phyloP scores from a whole-genome alignment of 2,113 vertebrate genomes.

The Butastur rufipennis region DNA sequence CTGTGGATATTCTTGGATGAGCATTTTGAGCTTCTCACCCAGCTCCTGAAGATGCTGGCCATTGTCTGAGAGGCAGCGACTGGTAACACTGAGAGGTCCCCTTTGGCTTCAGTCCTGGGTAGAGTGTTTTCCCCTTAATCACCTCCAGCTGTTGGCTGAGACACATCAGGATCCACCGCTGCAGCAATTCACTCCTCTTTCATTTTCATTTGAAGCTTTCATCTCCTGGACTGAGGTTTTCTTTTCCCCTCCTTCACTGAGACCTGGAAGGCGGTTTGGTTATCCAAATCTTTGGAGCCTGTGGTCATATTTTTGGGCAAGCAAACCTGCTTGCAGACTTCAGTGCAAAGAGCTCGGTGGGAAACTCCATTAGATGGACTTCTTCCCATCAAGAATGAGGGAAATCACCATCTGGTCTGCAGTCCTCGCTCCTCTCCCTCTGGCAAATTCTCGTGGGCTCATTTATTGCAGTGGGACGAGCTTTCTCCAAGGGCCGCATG shows the following conservation, averaged over 20 bases:
- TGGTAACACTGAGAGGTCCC: accelerated
- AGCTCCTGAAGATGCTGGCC: not conserved
- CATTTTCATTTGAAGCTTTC: not conserved
- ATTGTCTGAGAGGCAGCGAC: not conserved
- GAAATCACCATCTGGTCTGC: not conserved
- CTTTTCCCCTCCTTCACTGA: not conserved
- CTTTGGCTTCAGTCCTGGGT: not conserved
- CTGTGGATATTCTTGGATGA: not conserved
- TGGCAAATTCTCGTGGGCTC: accelerated
- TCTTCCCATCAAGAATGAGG: not conserved
- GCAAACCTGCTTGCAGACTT: not conserved
- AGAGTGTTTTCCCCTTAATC: not conserved
- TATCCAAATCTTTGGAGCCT: not conserved
- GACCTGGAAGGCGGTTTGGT: not conserved
- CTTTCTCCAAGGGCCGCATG: not conserved
- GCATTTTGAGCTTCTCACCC: not conserved
- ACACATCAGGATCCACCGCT: not conserved
- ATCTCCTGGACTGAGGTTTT: not conserved
- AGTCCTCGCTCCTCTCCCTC: not conserved
- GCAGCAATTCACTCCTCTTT: not conserved
- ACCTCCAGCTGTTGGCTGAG: not conserved
- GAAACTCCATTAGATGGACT: not conserved
- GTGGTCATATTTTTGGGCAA: not conserved
- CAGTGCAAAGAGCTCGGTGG: accelerated
- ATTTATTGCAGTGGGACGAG: not conserved